A percentile compares a stretch with the other conserved stretches of the same genome.
Evolutionary conservation across 1,140 invertebrate species (phyloP).

Genomic region (Drusus annulatus): DNA sequence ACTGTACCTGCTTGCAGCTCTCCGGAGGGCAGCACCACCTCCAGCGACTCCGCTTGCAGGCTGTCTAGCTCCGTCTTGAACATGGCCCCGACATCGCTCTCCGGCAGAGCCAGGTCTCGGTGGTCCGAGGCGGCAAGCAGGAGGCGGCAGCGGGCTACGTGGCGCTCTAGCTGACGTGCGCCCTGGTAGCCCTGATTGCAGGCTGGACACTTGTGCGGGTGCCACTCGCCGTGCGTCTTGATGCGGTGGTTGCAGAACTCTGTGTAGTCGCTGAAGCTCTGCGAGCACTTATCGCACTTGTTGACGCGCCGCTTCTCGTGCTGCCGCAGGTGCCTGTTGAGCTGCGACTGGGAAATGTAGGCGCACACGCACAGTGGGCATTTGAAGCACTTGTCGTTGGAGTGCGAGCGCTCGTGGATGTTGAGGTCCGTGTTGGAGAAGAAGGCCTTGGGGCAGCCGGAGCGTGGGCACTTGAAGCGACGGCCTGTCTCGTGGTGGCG

Average conservation of each 20-base stretch:
- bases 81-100: too few species aligned
- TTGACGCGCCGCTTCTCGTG: slow-evolving; percentile 55
- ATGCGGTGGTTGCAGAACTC: slow-evolving; percentile 59
- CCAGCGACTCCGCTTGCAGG: background rate
- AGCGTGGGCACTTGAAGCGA: slow-evolving; percentile 53
- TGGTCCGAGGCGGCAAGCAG: slow-evolving; percentile 42
- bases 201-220: slow-evolving; percentile 55
- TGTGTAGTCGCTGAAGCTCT: slow-evolving; percentile 53
- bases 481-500: slow-evolving; percentile 51
- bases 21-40: background rate
- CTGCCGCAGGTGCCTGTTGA: slow-evolving; percentile 55
- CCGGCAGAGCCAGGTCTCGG: too few species aligned
- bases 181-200: slow-evolving; percentile 59
- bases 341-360: slow-evolving; percentile 56
- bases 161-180: slow-evolving; percentile 50
- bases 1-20: background rate
- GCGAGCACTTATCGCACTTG: slow-evolving; percentile 58
- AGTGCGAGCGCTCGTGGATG: slow-evolving; percentile 54
- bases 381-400: slow-evolving; percentile 54
- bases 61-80: background rate
- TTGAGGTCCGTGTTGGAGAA: slow-evolving; percentile 53
- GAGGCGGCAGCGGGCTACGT: slow-evolving; percentile 40
- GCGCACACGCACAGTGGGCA: slow-evolving; percentile 54
- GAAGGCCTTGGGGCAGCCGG: slow-evolving; percentile 56
- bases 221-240: slow-evolving; percentile 57